These are phyloP conservation scores for Varanus salvator DNA, from an alignment of 2,113 vertebrate genomes.

Conservation along the genomic window DNA sequence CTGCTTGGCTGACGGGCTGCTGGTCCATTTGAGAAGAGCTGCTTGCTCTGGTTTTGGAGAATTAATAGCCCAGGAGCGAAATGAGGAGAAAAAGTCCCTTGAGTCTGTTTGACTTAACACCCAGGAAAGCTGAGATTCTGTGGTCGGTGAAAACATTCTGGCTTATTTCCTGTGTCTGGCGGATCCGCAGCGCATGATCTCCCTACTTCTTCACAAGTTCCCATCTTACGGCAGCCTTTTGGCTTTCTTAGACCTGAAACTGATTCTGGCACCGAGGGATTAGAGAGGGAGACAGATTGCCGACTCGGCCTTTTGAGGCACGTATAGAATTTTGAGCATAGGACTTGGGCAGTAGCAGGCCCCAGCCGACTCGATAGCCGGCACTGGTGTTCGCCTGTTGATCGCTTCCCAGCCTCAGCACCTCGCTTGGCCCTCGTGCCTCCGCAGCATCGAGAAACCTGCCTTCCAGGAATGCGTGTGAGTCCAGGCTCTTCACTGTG, in stretches of 20 bases:
- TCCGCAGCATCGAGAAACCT: neutral
- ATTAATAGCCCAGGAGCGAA: neutral
- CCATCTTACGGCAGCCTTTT: neutral
- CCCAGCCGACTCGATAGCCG: neutral
- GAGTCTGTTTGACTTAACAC: neutral
- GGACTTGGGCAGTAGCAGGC: neutral
- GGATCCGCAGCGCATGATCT: neutral
- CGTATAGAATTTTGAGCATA: neutral
- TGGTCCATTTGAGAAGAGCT: neutral
- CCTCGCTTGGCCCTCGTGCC: neutral
- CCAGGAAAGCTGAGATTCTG: neutral
- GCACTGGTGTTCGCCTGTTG: neutral
- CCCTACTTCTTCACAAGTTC: neutral
- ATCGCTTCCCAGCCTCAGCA: neutral
- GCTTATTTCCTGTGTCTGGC: too few relatives aligned
- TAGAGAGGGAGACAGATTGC: too few relatives aligned
- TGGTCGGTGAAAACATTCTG: neutral
- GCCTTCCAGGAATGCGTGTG: neutral
- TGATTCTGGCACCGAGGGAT: too few relatives aligned
- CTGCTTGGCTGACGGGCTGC: neutral
- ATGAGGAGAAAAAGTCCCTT: too few relatives aligned
- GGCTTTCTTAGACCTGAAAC: neutral
- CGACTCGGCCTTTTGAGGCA: neutral
- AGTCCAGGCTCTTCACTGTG: too few relatives aligned
- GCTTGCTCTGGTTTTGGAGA: conserved; percentile 3